Evolutionary conservation across 2,797 vertebrate species (phyloP), one percentile per base, ranked within the genome.

Genomic region (Molossus molossus): DNA sequence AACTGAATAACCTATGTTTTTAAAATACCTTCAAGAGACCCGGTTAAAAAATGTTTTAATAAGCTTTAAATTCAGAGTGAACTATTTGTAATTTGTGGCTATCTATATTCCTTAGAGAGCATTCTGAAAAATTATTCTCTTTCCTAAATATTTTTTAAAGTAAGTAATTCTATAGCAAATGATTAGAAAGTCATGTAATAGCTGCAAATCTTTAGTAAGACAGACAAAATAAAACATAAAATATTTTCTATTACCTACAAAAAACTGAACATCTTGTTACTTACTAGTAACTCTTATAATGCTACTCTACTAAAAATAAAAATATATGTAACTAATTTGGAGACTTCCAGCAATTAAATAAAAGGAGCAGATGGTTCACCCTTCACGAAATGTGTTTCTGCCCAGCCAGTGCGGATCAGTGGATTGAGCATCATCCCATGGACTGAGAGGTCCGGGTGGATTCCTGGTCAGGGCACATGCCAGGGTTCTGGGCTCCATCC

Each of bases 1-100:
- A 81, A 23, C 3, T 83, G 62, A 60, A 64, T 80, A 62, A 89
- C 2, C 33, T 70, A 65, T 37, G 5, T 64, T 64, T 92, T 94
- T 69, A 64, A 97, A 93, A 27, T 55, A 84, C 76, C 25, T 95
- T 96, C 2, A 15, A 94, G 83, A 79, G 96, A 69, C 29, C 10
- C 21, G 75, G 4, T 53, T 0, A 20, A 79, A 77, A 83, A 81
- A n/a, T 23, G 9, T 65, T 57, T 86, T 62, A 60, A 62, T 57
- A 92, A 88, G 37, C 33, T 90, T 94, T 91, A 57, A 90, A 91
- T 72, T 96, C 73, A 91, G 57, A 94, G 18, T 77, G 53, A 94
- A 87, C 17, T 82, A 58, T 81, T 75, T 87, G 21, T 45, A 93
- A 94, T 82, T 37, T 94, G 55, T 75, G 25, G 21, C 37, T 93